phyloP scores from a whole-genome alignment of 1,140 invertebrate species.

The Heliconius himera region DNA sequence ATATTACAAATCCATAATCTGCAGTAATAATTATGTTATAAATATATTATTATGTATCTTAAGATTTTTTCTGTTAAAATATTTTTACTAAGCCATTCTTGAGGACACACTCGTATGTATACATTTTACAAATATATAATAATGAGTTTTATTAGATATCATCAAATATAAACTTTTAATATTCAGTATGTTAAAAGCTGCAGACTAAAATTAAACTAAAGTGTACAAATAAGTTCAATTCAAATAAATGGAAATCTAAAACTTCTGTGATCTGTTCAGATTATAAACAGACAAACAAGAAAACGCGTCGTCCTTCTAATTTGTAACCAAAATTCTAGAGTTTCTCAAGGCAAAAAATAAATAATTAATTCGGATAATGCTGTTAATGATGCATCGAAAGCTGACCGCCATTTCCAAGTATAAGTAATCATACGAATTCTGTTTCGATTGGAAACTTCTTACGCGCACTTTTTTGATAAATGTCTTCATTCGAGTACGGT shows the following conservation, averaged over 20 bases:
- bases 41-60: too few species aligned
- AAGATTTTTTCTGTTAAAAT: too few species aligned
- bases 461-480: conserved; percentile 68
- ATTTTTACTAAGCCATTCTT: too few species aligned
- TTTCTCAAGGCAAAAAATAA: conserved; percentile 45
- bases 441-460: conserved; percentile 62
- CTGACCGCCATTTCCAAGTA: conserved; percentile 73
- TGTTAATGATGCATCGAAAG: conserved; percentile 72
- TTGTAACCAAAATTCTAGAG: conserved; percentile 13
- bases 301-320: not conserved
- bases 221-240: not conserved
- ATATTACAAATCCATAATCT: not conserved
- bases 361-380: conserved; percentile 72
- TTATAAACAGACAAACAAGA: not conserved
- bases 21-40: too few species aligned
- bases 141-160: too few species aligned
- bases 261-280: not conserved
- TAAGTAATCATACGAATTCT: conserved; percentile 74
- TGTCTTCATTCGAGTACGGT: conserved; percentile 65
- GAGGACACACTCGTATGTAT: too few species aligned
- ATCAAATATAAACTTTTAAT: too few species aligned
- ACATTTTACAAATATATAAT: too few species aligned
- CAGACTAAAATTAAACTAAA: not conserved
- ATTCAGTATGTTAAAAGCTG: not conserved
- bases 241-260: not conserved